Percentiles rank a stretch among this genome's conserved stretches.
Conservation (phyloP, 2,888 invertebrate species). For the Lobophora halterata region DNA sequence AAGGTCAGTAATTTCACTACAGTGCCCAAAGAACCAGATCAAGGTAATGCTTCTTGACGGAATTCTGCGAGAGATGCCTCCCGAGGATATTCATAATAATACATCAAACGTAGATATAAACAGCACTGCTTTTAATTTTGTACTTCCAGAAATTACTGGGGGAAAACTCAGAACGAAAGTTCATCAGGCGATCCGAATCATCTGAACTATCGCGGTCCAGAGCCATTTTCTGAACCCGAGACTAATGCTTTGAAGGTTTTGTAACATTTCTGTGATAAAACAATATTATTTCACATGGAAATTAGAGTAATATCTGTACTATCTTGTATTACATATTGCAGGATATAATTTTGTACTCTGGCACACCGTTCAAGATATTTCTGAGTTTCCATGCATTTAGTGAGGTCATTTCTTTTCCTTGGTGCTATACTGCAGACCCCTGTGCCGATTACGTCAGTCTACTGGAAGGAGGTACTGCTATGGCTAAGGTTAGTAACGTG, state of each 20-base stretch:
- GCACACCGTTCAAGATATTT: conserved; percentile 67
- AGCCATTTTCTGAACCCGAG: conserved; percentile 71
- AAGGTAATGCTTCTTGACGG: too few species aligned
- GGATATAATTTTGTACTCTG: conserved; percentile 68
- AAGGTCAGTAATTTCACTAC: too few species aligned
- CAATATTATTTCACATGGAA: neutral
- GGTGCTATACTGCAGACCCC: conserved; percentile 65
- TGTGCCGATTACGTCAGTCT: conserved; percentile 67
- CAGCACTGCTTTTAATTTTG: neutral
- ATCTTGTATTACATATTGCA: too few species aligned
- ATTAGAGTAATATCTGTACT: neutral
- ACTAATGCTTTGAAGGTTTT: conserved; percentile 63
- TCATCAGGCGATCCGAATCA: conserved; percentile 57
- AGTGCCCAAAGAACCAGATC: too few species aligned
- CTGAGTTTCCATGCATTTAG: conserved; percentile 65
- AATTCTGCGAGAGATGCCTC: too few species aligned
- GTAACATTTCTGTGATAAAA: neutral
- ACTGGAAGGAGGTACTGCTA: conserved; percentile 65
- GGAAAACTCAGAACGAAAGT: conserved; percentile 57
- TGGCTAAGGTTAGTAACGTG: conserved; percentile 56
- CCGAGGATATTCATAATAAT: too few species aligned
- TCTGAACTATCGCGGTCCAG: conserved; percentile 57
- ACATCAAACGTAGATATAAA: too few species aligned
- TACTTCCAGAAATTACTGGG: conserved; percentile 55
- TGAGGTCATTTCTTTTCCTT: conserved; percentile 69